Conservation (phyloP, 1,140 invertebrate species). For the Aplysia californica region DNA sequence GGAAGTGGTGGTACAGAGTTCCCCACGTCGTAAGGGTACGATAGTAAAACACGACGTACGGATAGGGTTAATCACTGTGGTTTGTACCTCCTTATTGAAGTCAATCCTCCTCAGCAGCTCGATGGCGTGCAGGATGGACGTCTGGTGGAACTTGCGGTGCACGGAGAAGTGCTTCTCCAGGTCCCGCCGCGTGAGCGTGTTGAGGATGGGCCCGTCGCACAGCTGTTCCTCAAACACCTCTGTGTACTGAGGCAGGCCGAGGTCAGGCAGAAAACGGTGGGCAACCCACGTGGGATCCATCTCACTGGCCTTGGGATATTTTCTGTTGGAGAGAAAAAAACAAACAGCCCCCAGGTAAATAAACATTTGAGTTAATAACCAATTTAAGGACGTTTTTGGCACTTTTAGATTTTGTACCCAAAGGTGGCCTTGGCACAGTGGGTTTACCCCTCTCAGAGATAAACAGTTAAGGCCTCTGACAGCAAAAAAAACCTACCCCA, state of each 20-base stretch:
- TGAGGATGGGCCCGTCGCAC: slow-evolving; percentile 91
- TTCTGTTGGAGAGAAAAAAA: slow-evolving; percentile 68
- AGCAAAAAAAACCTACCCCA: too few species aligned
- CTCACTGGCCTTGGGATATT: slow-evolving; percentile 87
- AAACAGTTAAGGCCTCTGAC: too few species aligned
- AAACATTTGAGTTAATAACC: neutral
- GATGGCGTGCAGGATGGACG: slow-evolving; percentile 91
- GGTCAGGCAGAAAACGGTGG: slow-evolving; percentile 89
- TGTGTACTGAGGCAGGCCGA: slow-evolving; percentile 89
- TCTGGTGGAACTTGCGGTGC: slow-evolving; percentile 92
- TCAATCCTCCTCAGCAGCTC: slow-evolving; percentile 91
- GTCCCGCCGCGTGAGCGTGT: slow-evolving; percentile 92
- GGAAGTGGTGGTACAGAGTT: too few species aligned
- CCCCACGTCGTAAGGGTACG: too few species aligned
- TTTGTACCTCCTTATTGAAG: slow-evolving; percentile 91
- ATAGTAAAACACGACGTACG: too few species aligned
- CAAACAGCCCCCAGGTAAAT: neutral
- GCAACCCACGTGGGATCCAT: slow-evolving; percentile 92
- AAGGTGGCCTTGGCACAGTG: too few species aligned
- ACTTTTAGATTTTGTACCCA: too few species aligned
- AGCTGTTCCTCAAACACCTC: slow-evolving; percentile 89
- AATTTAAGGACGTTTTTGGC: neutral
- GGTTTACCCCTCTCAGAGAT: too few species aligned
- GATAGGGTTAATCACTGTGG: too few species aligned
- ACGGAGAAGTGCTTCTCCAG: slow-evolving; percentile 89